Evolutionary conservation across 2,797 vertebrate species (phyloP), one percentile per base, ranked within the genome.

Genomic region (Cheirogaleus major): DNA sequence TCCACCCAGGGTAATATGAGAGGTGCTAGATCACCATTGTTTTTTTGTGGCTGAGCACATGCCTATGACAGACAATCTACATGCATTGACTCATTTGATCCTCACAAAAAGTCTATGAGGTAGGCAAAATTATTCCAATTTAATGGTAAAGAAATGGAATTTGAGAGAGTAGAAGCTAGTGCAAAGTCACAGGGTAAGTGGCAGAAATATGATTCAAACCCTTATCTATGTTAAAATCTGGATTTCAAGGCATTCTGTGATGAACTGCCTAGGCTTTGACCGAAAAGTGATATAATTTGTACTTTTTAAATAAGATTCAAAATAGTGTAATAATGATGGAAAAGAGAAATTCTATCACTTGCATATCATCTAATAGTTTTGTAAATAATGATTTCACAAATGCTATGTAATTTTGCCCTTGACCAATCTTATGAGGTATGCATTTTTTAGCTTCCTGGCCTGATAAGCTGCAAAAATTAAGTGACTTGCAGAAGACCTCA

Each of bases 291-390:
- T 5, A 15, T 6, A 78, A 70, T 35, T 45, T 78, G 10, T 4
- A 55, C 15, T 84, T 76, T 55, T 75, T 18, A 48, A 79, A 15
- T 13, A 81, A 86, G 41, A 48, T 52, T 41, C 20, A 86, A 70
- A 86, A 38, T 55, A 43, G 35, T 65, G 27, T 50, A 41, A 30
- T 30, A 25, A 89, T 75, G 52, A 79, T n/a, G 27, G 48, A 4
- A 23, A 88, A 38, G 14, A 83, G 38, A 91, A 85, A 85, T 94
- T 86, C 48, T 95, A 5, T 70, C 20, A 73, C 25, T 92, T 89
- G 12, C 84, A 35, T 18, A 50, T 35, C 30, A 59, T 41, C 3
- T 69, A n/a, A 61, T 78, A 69, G 11, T 81, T 85, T 57, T 69
- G 1, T 20, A 78, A 14, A 4, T 48, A 73, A 61, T 73, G 14